Evolutionary conservation across 2,888 invertebrate species (phyloP), one percentile per base, ranked within the genome.

Genomic region (Pyralis farinalis): DNA sequence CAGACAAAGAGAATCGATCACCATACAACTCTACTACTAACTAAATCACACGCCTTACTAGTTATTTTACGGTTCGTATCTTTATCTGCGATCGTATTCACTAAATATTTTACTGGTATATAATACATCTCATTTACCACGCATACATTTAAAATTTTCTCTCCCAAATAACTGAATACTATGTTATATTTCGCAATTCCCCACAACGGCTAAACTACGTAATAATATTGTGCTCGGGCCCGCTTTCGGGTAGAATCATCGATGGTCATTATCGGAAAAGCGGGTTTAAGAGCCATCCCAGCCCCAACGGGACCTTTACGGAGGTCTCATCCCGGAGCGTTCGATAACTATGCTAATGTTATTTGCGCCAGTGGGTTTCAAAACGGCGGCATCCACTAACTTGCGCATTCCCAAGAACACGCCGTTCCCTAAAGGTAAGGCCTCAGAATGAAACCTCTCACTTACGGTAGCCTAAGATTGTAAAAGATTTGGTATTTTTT

Each of bases 331-430:
- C 85, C 80, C 80, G 61, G 69, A 76, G 75, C 79, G 78, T 82
- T 83, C 85, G 83, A 88, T 88, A 86, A 86, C 85, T 87, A 88
- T 88, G 87, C 86, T 87, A 87, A 87, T 87, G 85, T 85, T 87
- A 87, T 87, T 84, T 84, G 85, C 77, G 80, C 78, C 83, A 78
- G 77, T 80, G 81, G 85, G 80, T 79, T 82, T 67, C 69, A 65
- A 72, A 84, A 83, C 75, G 78, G 62, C 75, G 71, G 72, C 68
- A 71, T 74, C 75, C 67, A 77, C 79, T 77, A 75, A 75, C 72
- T 74, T 66, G 69, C 54, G 69, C 66, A 67, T 71, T 75, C 71
- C 64, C 55, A 64, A 62, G 62, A 68, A 71, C 67, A 63, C 62
- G 63, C 53, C 53, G 58, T 59, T 59, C 64, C 61, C 64, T 55